Evolutionary conservation across 2,888 invertebrate species (phyloP).

Genomic region (Zaprionus obscuricornis): DNA sequence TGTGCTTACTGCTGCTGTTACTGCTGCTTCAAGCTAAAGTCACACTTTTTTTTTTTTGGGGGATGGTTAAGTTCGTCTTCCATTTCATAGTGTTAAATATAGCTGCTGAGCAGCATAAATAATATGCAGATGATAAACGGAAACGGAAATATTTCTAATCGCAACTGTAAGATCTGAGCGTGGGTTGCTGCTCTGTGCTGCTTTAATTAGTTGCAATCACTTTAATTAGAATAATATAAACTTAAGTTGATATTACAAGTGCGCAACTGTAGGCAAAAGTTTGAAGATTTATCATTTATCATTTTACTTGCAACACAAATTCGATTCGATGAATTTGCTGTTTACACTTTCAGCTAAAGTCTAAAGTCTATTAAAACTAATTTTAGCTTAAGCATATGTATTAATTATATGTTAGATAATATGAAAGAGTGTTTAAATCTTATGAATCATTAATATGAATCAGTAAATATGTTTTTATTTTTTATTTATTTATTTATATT

Average conservation of each 20-base stretch:
- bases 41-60: background rate
- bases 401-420: no score
- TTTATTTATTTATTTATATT: no score
- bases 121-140: slow-evolving; percentile 46
- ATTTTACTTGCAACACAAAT: no score
- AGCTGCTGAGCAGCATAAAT: slow-evolving; percentile 39
- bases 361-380: no score
- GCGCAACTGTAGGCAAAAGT: no score
- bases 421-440: no score
- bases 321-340: no score
- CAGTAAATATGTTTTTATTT: no score
- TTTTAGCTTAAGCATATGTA: no score
- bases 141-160: slow-evolving; percentile 77
- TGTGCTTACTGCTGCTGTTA: slow-evolving; percentile 39
- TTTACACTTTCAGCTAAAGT: no score
- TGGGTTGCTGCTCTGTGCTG: slow-evolving; percentile 37
- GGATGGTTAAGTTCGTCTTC: background rate
- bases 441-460: no score
- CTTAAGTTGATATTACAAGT: slow-evolving; percentile 1
- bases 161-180: slow-evolving; percentile 52
- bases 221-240: slow-evolving; percentile 31
- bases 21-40: slow-evolving; percentile 9
- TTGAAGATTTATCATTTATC: no score
- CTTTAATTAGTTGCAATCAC: slow-evolving; percentile 43
- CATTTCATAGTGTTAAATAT: slow-evolving; percentile 36